phyloP scores from a whole-genome alignment of 2,797 vertebrate species.

The Argyrosomus regius region DNA sequence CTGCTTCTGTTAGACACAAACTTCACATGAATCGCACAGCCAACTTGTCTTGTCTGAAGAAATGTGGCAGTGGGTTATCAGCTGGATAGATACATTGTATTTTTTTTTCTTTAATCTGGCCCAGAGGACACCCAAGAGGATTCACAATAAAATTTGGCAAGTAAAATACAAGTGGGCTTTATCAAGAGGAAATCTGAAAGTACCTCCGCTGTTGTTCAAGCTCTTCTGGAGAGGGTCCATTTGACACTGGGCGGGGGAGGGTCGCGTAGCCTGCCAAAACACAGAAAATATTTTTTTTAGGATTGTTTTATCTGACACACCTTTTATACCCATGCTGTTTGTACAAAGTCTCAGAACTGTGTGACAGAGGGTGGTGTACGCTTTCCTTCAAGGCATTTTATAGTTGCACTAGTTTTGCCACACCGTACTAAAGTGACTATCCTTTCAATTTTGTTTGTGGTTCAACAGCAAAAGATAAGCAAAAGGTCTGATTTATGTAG shows the following conservation, averaged over 20 bases:
- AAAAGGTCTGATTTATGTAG: neutral
- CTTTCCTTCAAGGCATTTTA: neutral
- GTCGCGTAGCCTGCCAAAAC: constrained; percentile 79
- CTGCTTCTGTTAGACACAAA: constrained; percentile 23
- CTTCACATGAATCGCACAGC: constrained; percentile 6
- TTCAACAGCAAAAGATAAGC: neutral
- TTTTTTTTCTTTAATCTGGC: neutral
- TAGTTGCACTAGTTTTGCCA: neutral
- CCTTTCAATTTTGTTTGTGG: neutral
- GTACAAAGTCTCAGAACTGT: constrained; percentile 31
- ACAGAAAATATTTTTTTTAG: constrained; percentile 17
- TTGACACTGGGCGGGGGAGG: constrained; percentile 85
- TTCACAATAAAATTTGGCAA: neutral
- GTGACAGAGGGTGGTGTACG: neutral
- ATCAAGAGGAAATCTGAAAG: neutral
- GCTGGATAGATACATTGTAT: neutral
- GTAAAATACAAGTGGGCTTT: neutral
- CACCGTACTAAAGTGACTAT: neutral
- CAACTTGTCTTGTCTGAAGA: neutral
- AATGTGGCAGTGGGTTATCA: neutral
- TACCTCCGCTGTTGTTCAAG: constrained; percentile 92
- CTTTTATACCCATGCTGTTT: neutral
- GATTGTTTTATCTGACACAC: constrained; percentile 4
- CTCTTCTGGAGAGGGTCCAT: constrained; percentile 90
- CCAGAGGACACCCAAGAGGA: neutral